Base-by-base conservation (phyloP, 2,888 invertebrate species). In the Idaea straminata region DNA sequence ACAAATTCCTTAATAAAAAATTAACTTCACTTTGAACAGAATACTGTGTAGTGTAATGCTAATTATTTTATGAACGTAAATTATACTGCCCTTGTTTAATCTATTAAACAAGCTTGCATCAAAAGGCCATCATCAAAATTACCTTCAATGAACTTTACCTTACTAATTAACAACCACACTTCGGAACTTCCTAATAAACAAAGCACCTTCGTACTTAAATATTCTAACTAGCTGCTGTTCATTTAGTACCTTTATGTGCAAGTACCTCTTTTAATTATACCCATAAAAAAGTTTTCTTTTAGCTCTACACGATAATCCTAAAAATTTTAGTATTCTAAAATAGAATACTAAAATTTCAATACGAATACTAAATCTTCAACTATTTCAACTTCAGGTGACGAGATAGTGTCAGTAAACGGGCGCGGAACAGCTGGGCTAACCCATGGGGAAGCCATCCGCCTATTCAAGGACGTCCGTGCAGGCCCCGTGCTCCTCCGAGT, bases 361-460 rank as follows among this genome's bases (percentile, higher is more conserved):
- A n/a, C n/a, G n/a, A n/a, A n/a, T n/a, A n/a, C n/a, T n/a, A n/a
- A n/a, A n/a, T 47, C 47, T 36, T 36, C 13, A 47, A 47, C 47
- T 47, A 10, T 64, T 62, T 35, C 57, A 47, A 68, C 93, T 94
- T 25, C 89, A 96, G 97, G 97, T 80, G 97, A 97, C 87, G 96
- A 96, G 91, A 96, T 97, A 79, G 86, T 96, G 74, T 96, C 96
- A 66, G 96, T 97, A 68, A 97, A 97, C 86, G 95, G 96, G n/a
- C 95, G 96, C 77, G 93, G 95, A 25, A 94, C 97, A 65, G 95
- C 96, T 69, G 96, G 96, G 0, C 92, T 96, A 82, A 96, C 96
- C 0, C 96, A 97, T 83, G 95, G 96, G 62, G 96, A 97, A 83
- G 96, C 96, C 35, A 96, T 97, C 74, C 93, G 95, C 70, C 94